A percentile compares a stretch with the other conserved stretches of the same genome.
Evolutionary conservation across 1,140 invertebrate species (phyloP).

Genomic region (Ceratina australensis): DNA sequence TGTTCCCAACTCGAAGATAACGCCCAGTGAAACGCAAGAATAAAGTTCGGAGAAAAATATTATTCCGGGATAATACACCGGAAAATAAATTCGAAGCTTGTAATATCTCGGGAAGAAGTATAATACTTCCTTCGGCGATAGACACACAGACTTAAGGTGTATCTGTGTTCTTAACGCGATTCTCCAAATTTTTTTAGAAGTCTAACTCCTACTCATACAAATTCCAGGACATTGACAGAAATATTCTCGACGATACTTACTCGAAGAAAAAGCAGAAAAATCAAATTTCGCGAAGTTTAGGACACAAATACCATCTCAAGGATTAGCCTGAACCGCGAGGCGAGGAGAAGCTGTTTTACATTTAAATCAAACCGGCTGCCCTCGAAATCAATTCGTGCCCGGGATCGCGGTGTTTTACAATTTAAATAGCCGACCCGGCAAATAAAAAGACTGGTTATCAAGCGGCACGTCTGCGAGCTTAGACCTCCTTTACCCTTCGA

Average conservation of each 20-base stretch:
- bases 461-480: background rate
- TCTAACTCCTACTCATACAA: too few species aligned
- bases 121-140: too few species aligned
- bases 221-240: too few species aligned
- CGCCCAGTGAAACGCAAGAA: background rate
- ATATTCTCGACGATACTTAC: too few species aligned
- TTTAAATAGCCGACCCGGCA: constrained; percentile 23
- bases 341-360: constrained; percentile 22
- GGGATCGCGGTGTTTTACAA: constrained; percentile 27
- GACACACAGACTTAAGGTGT: too few species aligned
- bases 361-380: constrained; percentile 36
- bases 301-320: too few species aligned
- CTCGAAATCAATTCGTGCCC: constrained; percentile 27
- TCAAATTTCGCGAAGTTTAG: too few species aligned
- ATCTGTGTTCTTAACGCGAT: too few species aligned
- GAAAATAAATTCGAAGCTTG: constrained; percentile 6
- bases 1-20: background rate
- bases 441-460: constrained; percentile 15
- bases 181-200: too few species aligned
- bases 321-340: too few species aligned
- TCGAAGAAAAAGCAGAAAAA: too few species aligned
- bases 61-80: constrained; percentile 15
- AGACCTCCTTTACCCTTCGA: background rate
- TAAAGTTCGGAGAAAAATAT: constrained; percentile 7
- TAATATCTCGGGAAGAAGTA: background rate